phyloP scores from a whole-genome alignment of 2,797 vertebrate species.

The Siniperca obscura region DNA sequence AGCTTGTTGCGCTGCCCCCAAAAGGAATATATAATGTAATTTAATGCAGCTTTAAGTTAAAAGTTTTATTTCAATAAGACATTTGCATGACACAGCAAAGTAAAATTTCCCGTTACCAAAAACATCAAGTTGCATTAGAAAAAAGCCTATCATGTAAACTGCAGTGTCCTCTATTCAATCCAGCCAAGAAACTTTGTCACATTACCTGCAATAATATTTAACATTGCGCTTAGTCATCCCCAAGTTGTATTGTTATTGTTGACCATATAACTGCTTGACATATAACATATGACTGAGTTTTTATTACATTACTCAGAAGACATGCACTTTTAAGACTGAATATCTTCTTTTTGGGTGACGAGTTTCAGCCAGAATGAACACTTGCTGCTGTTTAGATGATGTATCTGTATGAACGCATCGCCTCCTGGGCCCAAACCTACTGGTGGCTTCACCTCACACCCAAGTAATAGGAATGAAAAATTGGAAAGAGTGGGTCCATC shows the following conservation, averaged over 20 bases:
- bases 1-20: not conserved
- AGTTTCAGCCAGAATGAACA: not conserved
- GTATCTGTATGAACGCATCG: not conserved
- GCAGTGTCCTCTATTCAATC: not conserved
- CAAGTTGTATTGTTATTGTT: not conserved
- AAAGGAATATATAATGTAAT: not conserved
- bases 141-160: not conserved
- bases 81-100: not conserved
- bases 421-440: not conserved
- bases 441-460: not conserved
- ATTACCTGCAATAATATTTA: not conserved
- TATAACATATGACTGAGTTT: not conserved
- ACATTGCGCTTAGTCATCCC: not conserved
- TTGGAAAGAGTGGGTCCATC: not conserved
- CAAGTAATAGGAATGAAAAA: conserved; percentile 1
- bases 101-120: not conserved
- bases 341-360: not conserved
- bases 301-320: not conserved
- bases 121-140: not conserved
- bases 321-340: not conserved
- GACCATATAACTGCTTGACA: too few relatives aligned
- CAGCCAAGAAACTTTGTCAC: not conserved
- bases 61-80: not conserved
- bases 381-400: not conserved
- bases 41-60: not conserved